Evolutionary conservation across 1,140 invertebrate genomes (phyloP).

Genomic region (Lordiphosa stackelbergi): DNA sequence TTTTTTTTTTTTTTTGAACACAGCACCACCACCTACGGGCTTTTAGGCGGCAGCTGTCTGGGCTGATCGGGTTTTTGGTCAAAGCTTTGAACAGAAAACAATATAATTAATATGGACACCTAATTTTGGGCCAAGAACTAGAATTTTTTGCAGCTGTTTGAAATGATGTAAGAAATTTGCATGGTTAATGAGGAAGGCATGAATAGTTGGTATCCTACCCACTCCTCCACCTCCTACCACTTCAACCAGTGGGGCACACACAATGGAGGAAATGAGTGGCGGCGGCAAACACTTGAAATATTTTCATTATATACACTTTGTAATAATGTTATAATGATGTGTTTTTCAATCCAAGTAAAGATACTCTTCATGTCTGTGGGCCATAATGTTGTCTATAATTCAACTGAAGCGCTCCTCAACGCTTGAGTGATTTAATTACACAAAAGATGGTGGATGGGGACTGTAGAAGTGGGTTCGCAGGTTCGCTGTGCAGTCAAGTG

Average conservation of each 20-base stretch:
- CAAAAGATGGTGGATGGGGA: conserved; percentile 27
- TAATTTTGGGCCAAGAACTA: conserved; percentile 33
- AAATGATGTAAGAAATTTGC: conserved; percentile 31
- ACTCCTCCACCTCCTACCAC: neutral
- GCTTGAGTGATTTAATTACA: conserved; percentile 72
- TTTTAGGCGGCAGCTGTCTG: conserved; percentile 35
- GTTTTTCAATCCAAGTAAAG: conserved; percentile 39
- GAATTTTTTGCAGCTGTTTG: conserved; percentile 38
- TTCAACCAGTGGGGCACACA: conserved; percentile 12
- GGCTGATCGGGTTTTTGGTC: conserved; percentile 33
- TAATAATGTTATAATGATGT: conserved; percentile 65
- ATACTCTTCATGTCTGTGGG: conserved; percentile 22
- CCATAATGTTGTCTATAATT: conserved; percentile 18
- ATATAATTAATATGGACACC: conserved; percentile 45
- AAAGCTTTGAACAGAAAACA: conserved; percentile 18
- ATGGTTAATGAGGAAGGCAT: conserved; percentile 2
- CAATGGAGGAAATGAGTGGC: conserved; percentile 8
- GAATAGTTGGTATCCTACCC: conserved; percentile 4
- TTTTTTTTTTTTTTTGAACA: conserved; percentile 4
- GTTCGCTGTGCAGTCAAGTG: conserved; percentile 63
- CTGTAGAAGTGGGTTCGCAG: neutral
- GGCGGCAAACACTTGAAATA: conserved; percentile 39
- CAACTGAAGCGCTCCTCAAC: conserved; percentile 43
- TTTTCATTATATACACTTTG: conserved; percentile 41
- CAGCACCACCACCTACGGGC: conserved; percentile 40